Base-by-base conservation (phyloP, 2,113 vertebrate genomes). In the Nanger granti region DNA sequence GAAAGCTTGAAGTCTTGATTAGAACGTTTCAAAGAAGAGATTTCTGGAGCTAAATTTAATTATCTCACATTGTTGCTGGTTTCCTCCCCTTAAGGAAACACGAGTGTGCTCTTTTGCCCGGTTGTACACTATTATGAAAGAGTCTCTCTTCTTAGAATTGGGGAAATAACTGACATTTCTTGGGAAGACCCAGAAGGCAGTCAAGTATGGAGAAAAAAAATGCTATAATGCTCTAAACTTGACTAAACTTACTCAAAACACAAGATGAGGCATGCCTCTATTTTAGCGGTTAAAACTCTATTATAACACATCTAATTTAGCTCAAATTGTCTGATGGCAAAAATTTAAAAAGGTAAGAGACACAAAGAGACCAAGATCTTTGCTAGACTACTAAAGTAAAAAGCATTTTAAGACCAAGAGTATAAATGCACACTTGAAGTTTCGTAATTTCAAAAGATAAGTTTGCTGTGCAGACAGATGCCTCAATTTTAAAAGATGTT, bases 181-280 rank as follows among this genome's bases (percentile, higher is more conserved):
- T 95, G 97, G 90, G 95, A 97, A 90, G 96, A 98, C 93, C 59
- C 54, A 34, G 59, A 96, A 83, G 8, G 57, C 69, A 95, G 95
- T 89, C 88, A 89, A 95, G 88, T 83, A 92, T 5, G 92, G 52
- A 96, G 55, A 8, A 54, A 37, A 96, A 97, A 98, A 66, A 1
- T 91, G 55, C 52, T 91, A 2, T 44, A 37, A 66, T 95, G 97
- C 92, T 95, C 93, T 90, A 28, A 94, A 86, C 94, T 88, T 98
- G 97, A 94, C 94, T 87, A 92, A 91, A 98, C 96, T 97, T 98
- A 97, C 22, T 97, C 94, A 93, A 76, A 97, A 91, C 86, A 79
- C 97, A 82, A 69, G 97, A 97, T 89, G 76, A 97, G 91, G 76
- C 98, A 95, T 95, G 95, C 26, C 83, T 95, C 52, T 97, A 6